Base-by-base conservation (phyloP, 2,797 vertebrate genomes). In the Apogon talboti region DNA sequence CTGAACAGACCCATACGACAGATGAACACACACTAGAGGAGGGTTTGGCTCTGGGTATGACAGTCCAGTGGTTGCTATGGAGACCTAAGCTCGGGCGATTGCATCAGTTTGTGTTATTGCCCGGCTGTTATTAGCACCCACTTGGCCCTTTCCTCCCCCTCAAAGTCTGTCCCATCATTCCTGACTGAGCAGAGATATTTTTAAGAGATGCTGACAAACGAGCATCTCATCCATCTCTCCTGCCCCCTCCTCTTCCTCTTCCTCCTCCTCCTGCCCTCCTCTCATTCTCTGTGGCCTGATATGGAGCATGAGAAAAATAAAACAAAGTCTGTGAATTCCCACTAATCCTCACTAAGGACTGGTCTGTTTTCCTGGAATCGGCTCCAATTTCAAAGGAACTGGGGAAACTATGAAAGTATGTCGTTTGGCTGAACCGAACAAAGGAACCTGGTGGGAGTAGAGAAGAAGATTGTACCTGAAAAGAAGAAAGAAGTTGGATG, bases 281-380 rank as follows among this genome's bases (percentile, higher is more conserved):
- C 73, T 67, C 30, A 35, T 76, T 66, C 75, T 86, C 85, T 73
- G 65, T 78, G 77, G 84, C 83, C 87, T 81, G 67, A 84, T 62
- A 66, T 55, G 79, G 86, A 88, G 81, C 84, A 79, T 79, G 79
- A 85, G 78, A 82, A 75, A 74, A 80, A 46, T 48, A 78, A n/a
- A 84, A 76, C 45, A n/a, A 82, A 82, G 66, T 79, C 80, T 86
- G 82, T 81, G 84, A 89, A 83, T 82, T 79, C 82, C 71, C 50
- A 42, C 66, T 68, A 51, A 76, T 78, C 66, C 66, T 77, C 21
- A 62, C 48, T 40, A 48, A 56, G 86, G 68, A 84, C 71, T 59
- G 28, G 78, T 70, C 66, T 68, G 63, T 28, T 63, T 78, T 86
- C 74, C 67, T 70, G 80, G 88, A 85, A 14, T 12, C 49, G 42